Evolutionary conservation across 1,140 invertebrate genomes (phyloP), one percentile per base, ranked within the genome.

Genomic region (Drosophila lini): DNA sequence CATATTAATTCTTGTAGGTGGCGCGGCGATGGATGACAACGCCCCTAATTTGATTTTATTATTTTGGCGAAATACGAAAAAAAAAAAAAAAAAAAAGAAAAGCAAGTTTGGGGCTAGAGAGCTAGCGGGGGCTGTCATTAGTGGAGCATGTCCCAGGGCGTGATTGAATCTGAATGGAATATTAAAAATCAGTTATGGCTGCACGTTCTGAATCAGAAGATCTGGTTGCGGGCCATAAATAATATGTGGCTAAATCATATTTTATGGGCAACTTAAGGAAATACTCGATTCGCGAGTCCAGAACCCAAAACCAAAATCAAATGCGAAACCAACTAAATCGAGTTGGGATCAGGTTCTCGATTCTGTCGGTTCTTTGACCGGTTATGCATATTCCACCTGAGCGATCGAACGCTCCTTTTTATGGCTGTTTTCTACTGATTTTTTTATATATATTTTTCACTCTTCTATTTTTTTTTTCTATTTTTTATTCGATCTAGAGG

Each of bases 321-420:
- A 60, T 60, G 34, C 41, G 53, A 58, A 48, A 41, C 67, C 68
- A 71, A 73, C 69, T 59, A 58, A 71, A 50, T 59, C 67, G 53
- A 59, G 65, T 71, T 58, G 57, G 25, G 76, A 78, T 75, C 81
- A 83, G 68, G 79, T 78, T 78, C 71, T 80, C 10, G 47, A 50
- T 50, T 31, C 47, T 60, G 64, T 76, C 59, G 64, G 52, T 55
- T 80, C 74, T 80, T 82, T 76, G 71, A 86, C 83, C 83, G 83
- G 83, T 86, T 86, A 86, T 86, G 83, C 83, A 88, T 80, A 86
- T 88, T 59, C 48, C 50, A 58, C 42, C 53, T 48, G 48, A 69
- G 48, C 64, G 38, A 53, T 36, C 63, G 34, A 71, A 59, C 69
- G 82, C 82, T 88, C 80, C 83, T 86, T 86, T 86, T 86, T 88